Evolutionary conservation across 53 echinoderm and acorn worm species (phyloP).

Genomic region (Arbacia lixula): DNA sequence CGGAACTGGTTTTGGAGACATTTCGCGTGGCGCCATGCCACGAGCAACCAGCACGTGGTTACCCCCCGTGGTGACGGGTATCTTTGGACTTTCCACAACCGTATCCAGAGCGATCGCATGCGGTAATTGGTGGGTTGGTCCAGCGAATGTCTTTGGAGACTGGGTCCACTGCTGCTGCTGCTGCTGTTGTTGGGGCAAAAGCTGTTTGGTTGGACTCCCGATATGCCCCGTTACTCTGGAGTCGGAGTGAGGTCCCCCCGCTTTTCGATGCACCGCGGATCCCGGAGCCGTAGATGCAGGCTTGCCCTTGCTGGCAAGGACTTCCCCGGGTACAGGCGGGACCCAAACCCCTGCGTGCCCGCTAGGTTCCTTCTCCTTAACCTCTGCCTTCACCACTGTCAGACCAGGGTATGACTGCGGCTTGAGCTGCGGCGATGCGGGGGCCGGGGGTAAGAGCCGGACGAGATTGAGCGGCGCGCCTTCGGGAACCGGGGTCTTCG

Average conservation of each 20-base stretch:
- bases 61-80: background rate
- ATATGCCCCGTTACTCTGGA: background rate
- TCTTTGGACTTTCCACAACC: constrained; percentile 19
- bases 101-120: constrained; percentile 12
- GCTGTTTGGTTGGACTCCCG: background rate
- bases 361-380: background rate
- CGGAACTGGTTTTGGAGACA: background rate
- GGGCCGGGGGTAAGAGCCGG: background rate
- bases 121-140: background rate
- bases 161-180: background rate
- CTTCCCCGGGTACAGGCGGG: background rate
- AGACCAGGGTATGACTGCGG: background rate
- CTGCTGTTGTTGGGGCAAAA: background rate
- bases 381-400: background rate
- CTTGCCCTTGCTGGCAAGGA: background rate
- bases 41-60: background rate
- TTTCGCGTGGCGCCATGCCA: background rate
- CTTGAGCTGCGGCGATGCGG: background rate
- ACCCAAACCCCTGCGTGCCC: background rate
- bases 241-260: background rate
- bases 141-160: background rate
- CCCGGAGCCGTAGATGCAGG: background rate
- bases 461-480: constrained; percentile 26
- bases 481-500: background rate
- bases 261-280: background rate